These are phyloP conservation scores for Oryzias curvinotus DNA, from an alignment of 2,113 vertebrate species.

Conservation along the genomic window DNA sequence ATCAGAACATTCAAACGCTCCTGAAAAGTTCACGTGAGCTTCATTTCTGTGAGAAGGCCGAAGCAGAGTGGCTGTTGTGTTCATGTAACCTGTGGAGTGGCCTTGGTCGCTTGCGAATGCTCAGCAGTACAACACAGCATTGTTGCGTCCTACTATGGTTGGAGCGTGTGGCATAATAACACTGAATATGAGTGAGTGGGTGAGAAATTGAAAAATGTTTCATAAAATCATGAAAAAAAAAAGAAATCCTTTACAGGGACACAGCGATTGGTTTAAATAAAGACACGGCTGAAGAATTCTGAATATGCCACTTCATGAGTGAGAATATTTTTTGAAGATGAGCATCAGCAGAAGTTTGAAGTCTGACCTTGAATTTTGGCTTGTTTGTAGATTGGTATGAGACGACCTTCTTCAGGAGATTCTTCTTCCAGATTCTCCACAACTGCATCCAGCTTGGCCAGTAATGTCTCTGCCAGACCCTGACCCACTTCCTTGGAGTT, in stretches of 20 bases:
- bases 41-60: slow-evolving; percentile 15
- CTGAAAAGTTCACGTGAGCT: slow-evolving; percentile 53
- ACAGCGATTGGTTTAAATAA: too few species aligned
- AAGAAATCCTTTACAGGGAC: too few species aligned
- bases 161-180: slow-evolving; percentile 34
- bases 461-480: slow-evolving; percentile 82
- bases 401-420: slow-evolving; percentile 61
- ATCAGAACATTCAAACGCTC: slow-evolving; percentile 9
- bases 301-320: not conserved
- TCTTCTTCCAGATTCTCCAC: slow-evolving; percentile 45
- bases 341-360: not conserved
- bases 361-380: slow-evolving; percentile 87
- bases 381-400: slow-evolving; percentile 80
- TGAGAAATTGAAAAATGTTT: slow-evolving; percentile 37
- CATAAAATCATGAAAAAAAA: slow-evolving; percentile 8
- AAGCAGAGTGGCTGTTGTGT: slow-evolving; percentile 39
- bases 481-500: slow-evolving; percentile 88
- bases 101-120: slow-evolving; percentile 37
- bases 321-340: too few species aligned
- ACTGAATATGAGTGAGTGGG: slow-evolving; percentile 15
- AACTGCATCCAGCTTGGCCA: slow-evolving; percentile 83
- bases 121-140: slow-evolving; percentile 11
- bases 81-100: slow-evolving; percentile 21
- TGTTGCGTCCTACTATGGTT: not conserved
- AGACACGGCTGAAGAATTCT: too few species aligned